Evolutionary conservation across 2,888 invertebrate species (phyloP).

Genomic region (Meghimatium bilineatum): DNA sequence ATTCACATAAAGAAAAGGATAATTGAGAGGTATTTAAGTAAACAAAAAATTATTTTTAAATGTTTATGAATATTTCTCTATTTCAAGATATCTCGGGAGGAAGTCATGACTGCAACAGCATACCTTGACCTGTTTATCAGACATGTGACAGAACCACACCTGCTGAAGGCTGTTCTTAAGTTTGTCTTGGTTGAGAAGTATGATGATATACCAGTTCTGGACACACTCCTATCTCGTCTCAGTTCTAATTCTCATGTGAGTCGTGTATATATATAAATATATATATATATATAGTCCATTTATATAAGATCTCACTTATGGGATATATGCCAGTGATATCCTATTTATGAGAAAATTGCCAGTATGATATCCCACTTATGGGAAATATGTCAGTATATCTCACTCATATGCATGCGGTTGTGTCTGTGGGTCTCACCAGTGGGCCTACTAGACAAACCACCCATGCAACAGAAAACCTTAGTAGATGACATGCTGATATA

Average conservation of each 20-base stretch:
- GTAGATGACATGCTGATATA: no score
- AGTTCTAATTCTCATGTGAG: constrained; percentile 85
- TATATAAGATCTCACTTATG: no score
- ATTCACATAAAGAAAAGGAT: no score
- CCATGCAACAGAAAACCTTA: no score
- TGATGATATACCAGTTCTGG: constrained; percentile 89
- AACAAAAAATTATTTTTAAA: not conserved
- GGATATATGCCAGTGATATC: no score
- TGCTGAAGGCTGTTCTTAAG: constrained; percentile 88
- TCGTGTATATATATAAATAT: not conserved
- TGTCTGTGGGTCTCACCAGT: no score
- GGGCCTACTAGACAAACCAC: no score
- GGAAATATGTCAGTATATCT: no score
- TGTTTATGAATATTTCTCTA: constrained; percentile 51
- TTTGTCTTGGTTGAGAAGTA: constrained; percentile 88
- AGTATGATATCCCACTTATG: no score
- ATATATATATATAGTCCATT: no score
- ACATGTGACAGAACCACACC: constrained; percentile 89
- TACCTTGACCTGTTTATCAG: constrained; percentile 94
- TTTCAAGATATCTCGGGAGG: constrained; percentile 89
- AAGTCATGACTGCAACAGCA: constrained; percentile 93
- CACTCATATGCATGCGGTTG: no score
- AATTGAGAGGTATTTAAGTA: not conserved
- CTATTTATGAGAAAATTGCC: no score
- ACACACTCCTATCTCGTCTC: constrained; percentile 88